Conservation (phyloP, 2,113 vertebrate genomes). For the Prunella himalayana region DNA sequence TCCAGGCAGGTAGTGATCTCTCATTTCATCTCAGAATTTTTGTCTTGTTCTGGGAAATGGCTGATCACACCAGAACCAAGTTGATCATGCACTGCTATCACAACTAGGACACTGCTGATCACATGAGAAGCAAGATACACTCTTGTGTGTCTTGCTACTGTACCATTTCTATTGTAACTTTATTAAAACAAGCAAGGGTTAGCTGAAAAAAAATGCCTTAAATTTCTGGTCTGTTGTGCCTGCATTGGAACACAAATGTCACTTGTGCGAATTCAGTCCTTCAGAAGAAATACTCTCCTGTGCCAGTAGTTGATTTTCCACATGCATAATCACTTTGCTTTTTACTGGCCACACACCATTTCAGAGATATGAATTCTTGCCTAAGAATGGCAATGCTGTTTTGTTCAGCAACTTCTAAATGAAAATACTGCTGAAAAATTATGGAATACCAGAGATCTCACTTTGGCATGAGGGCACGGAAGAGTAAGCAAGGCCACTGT, state of each 20-base stretch:
- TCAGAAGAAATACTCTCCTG: background rate
- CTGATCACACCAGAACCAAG: background rate
- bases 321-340: conserved; percentile 38
- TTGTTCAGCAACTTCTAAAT: background rate
- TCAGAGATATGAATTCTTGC: background rate
- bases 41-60: background rate
- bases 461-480: background rate
- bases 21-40: background rate
- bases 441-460: background rate
- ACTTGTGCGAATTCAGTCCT: background rate
- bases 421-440: background rate
- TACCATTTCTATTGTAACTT: background rate
- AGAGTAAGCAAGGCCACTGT: background rate
- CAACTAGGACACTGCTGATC: background rate
- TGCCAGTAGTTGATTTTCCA: conserved; percentile 42
- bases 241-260: background rate
- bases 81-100: background rate
- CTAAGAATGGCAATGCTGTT: background rate
- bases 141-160: background rate
- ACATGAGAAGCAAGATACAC: background rate
- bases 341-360: background rate
- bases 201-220: background rate
- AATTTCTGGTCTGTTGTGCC: background rate
- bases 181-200: background rate
- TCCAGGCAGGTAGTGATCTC: background rate